Conservation (phyloP, 2,888 invertebrate genomes). For the Entomobrya proxima region DNA sequence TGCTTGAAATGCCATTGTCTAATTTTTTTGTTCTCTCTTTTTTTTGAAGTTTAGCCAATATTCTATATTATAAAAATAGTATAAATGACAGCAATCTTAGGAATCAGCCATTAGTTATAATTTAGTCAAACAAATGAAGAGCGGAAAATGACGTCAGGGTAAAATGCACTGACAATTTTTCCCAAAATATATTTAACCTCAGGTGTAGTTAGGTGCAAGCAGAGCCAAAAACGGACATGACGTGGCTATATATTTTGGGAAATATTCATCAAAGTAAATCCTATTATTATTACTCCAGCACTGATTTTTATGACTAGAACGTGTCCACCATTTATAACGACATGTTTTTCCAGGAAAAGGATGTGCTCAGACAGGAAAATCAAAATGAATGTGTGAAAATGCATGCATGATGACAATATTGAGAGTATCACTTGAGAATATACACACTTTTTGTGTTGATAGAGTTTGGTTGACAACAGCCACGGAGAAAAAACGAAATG, state of each 20-base stretch:
- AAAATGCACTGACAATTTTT: slow-evolving; percentile 30
- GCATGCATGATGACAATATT: neutral
- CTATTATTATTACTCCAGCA: neutral
- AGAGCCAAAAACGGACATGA: neutral
- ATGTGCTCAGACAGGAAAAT: neutral
- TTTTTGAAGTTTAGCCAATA: too few species aligned
- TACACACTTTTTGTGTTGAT: too few species aligned
- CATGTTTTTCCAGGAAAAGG: neutral
- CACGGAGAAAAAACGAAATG: too few species aligned
- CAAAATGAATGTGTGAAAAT: slow-evolving; percentile 5
- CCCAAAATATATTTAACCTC: neutral
- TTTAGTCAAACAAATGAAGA: neutral
- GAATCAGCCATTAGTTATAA: neutral
- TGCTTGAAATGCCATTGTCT: neutral
- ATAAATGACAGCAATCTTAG: too few species aligned
- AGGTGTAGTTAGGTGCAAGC: slow-evolving; percentile 37
- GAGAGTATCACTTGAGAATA: neutral
- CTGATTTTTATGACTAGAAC: slow-evolving; percentile 53
- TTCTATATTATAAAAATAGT: too few species aligned
- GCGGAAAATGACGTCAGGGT: neutral
- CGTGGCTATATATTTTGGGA: neutral
- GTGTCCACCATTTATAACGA: slow-evolving; percentile 47
- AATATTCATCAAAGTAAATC: neutral
- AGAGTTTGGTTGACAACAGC: too few species aligned
- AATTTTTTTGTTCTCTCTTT: neutral